Conservation (phyloP, 1,140 invertebrate species). For the Papilio dardanus region DNA sequence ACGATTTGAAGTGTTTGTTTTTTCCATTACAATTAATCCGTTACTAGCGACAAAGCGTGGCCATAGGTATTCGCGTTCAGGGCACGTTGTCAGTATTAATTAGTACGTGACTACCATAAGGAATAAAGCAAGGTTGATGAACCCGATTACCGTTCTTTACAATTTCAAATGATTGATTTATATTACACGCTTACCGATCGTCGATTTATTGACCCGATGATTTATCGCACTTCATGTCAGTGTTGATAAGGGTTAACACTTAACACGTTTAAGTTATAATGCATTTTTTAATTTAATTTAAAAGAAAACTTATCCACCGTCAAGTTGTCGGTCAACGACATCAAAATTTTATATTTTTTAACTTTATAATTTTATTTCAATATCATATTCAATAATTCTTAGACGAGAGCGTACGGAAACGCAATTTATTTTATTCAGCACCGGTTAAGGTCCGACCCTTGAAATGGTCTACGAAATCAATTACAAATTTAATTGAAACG, state of each 20-base stretch:
- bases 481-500: background rate
- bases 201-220: slow-evolving; percentile 15
- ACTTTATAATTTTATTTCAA: background rate
- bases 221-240: slow-evolving; percentile 29
- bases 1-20: no score
- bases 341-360: background rate
- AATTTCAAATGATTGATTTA: slow-evolving; percentile 31
- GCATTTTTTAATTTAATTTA: background rate
- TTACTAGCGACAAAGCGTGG: slow-evolving; percentile 14
- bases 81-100: slow-evolving; percentile 54
- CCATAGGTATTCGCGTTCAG: slow-evolving; percentile 38
- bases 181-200: background rate
- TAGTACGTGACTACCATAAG: slow-evolving; percentile 56
- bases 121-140: slow-evolving; percentile 57
- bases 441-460: background rate
- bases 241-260: background rate
- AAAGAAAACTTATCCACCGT: background rate
- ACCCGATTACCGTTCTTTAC: slow-evolving; percentile 54
- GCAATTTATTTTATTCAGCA: background rate
- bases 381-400: background rate
- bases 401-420: slow-evolving; percentile 1
- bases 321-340: background rate
- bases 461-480: slow-evolving; percentile 14
- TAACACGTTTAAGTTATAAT: background rate
- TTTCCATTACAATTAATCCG: slow-evolving; percentile 16